phyloP scores from a whole-genome alignment of 2,888 invertebrate species.

The Myathropa florea region DNA sequence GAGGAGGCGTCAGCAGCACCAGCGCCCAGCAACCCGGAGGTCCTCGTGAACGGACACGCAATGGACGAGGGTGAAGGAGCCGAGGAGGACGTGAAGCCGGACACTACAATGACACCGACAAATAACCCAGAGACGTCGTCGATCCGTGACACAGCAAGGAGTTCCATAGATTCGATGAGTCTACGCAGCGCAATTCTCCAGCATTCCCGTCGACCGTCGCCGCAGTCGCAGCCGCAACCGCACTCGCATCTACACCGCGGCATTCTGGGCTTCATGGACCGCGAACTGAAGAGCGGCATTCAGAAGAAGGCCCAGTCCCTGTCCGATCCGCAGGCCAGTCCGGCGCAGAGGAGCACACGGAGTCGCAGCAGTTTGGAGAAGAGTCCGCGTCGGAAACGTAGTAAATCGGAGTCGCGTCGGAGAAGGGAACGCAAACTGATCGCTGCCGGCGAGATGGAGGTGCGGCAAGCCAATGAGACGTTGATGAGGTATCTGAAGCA shows the following conservation, averaged over 20 bases:
- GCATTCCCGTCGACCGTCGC: constrained; percentile 60
- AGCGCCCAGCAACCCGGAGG: constrained; percentile 55
- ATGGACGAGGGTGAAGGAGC: constrained; percentile 25
- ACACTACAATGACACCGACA: constrained; percentile 46
- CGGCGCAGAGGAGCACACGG: constrained; percentile 80
- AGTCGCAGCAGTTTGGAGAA: constrained; percentile 80
- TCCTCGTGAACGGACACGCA: constrained; percentile 77
- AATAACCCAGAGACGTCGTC: constrained; percentile 65
- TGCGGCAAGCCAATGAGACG: constrained; percentile 80
- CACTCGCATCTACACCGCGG: constrained; percentile 79
- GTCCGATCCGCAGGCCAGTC: constrained; percentile 80
- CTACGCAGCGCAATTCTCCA: constrained; percentile 78
- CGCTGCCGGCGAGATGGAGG: constrained; percentile 81
- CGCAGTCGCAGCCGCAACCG: constrained; percentile 74
- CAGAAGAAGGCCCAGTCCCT: constrained; percentile 79
- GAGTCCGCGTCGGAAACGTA: constrained; percentile 80
- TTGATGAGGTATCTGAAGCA: constrained; percentile 80
- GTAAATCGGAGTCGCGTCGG: constrained; percentile 80
- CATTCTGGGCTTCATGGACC: constrained; percentile 80
- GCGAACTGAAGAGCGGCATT: constrained; percentile 78
- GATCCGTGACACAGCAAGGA: constrained; percentile 66
- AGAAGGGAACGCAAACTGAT: constrained; percentile 80
- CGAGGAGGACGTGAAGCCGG: constrained; percentile 72
- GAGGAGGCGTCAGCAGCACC: constrained; percentile 20
- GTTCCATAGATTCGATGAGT: constrained; percentile 79